These are phyloP conservation scores for Brienomyrus longianalis DNA, from an alignment of 2,113 vertebrate species.

Conservation along the genomic window DNA sequence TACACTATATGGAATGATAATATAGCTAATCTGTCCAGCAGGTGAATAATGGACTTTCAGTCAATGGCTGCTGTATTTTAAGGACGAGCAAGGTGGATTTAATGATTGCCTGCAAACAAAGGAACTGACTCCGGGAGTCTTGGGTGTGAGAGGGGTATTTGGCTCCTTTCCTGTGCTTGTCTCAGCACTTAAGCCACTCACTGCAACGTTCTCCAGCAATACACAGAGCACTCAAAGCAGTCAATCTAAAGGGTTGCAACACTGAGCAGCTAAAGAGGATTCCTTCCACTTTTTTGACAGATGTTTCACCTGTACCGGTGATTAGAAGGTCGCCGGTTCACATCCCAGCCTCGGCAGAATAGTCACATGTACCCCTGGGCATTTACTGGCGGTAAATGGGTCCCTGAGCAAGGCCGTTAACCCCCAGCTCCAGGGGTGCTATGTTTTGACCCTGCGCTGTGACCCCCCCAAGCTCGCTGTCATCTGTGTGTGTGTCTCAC, in stretches of 20 bases:
- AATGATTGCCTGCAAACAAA: slow-evolving; percentile 54
- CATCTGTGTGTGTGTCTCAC: background rate
- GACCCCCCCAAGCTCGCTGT: background rate
- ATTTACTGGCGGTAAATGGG: background rate
- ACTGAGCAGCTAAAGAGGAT: background rate
- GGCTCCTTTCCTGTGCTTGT: slow-evolving; percentile 45
- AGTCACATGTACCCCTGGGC: background rate
- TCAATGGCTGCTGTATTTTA: slow-evolving; percentile 16
- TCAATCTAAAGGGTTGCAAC: background rate
- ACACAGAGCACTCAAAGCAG: background rate
- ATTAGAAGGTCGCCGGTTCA: background rate
- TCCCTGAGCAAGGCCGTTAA: background rate
- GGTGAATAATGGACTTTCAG: slow-evolving; percentile 26
- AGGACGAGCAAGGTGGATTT: slow-evolving; percentile 43
- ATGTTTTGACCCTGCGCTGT: background rate
- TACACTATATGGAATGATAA: slow-evolving; percentile 33
- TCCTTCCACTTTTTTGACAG: background rate
- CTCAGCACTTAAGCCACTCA: slow-evolving; percentile 50
- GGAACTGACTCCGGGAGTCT: slow-evolving; percentile 45
- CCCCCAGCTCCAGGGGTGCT: background rate
- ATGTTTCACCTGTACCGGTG: background rate
- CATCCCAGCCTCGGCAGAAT: background rate
- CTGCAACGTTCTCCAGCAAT: slow-evolving; percentile 43
- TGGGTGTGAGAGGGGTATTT: slow-evolving; percentile 37
- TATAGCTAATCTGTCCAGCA: slow-evolving; percentile 29